Base-by-base conservation (phyloP, 2,888 invertebrate species). In the Biston betularia region DNA sequence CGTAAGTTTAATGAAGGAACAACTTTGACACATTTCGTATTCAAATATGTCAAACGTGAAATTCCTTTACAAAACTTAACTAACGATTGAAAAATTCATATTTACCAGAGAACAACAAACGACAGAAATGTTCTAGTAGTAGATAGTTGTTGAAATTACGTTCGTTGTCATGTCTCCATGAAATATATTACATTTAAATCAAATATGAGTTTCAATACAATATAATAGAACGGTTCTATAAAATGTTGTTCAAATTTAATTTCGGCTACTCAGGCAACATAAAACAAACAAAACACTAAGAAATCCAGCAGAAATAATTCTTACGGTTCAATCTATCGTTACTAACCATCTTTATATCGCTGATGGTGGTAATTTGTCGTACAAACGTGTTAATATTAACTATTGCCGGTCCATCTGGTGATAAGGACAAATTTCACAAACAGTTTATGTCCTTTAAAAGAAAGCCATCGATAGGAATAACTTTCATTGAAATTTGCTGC, bases 291-390 rank as follows among this genome's bases (percentile, higher is more conserved):
- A 54, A 53, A 71, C 67, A 71, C 65, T 63, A 59, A 64, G 53
- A 56, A 70, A 63, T 49, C 59, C 57, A 61, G 69, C 54, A 57
- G 49, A 55, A 53, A 45, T 45, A 55, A 10, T 58, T 66, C 62
- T 66, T 66, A 66, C 66, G 12, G 12, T 24, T 12, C 9, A 40
- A 38, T n/a, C 8, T 48, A 49, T 11, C 33, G 12, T 74, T 90
- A 97, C 98, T 98, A 97, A 99, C 99, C 98, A 99, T 99, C 95
- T 98, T 98, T 94, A 98, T 98, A 96, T 99, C 99, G 96, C 98
- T 98, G 95, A 99, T 99, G 90, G 98, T 98, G 91, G 98, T 97
- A 90, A 99, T 98, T 96, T 97, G 98, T 96, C 99, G 96, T 94
- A 99, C 98, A 96, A 98, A 98, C 95, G 98, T 97, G 97, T 99